Percentiles rank a stretch among this genome's conserved stretches.
phyloP scores from a whole-genome alignment of 2,888 invertebrate genomes.

The Sphecodes monilicornis region DNA sequence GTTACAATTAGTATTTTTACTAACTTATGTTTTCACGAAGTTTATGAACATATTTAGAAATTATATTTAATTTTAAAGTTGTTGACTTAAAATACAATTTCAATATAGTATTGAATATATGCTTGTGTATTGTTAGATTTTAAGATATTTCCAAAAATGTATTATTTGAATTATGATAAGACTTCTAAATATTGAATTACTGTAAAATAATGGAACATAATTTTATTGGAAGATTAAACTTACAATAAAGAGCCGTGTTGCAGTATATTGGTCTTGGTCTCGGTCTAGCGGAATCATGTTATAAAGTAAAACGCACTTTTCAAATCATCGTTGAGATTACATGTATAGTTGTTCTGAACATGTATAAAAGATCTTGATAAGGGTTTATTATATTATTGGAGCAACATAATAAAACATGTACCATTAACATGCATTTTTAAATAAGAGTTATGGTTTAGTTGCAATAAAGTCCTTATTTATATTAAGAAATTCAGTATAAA shows the following conservation, averaged over 20 bases:
- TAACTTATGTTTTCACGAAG: neutral
- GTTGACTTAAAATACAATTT: slow-evolving; percentile 14
- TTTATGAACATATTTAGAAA: neutral
- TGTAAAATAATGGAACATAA: neutral
- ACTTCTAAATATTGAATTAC: neutral
- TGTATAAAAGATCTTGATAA: slow-evolving; percentile 24
- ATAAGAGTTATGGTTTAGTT: slow-evolving; percentile 13
- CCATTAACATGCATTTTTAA: slow-evolving; percentile 34
- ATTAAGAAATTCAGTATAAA: neutral
- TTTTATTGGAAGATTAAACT: slow-evolving; percentile 1
- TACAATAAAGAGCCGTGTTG: neutral
- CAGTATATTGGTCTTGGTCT: neutral
- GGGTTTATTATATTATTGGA: slow-evolving; percentile 20
- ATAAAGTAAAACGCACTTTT: neutral
- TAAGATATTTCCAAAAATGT: neutral
- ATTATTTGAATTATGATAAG: neutral
- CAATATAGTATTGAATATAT: neutral
- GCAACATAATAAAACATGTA: slow-evolving; percentile 15
- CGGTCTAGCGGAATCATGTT: too few relatives aligned
- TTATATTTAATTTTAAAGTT: slow-evolving; percentile 16
- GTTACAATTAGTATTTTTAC: neutral
- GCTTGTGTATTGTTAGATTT: neutral
- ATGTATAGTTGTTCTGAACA: neutral
- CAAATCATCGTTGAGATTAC: neutral
- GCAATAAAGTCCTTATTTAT: neutral